Base-by-base conservation (phyloP, 2,888 invertebrate genomes). In the Phoronis australis region DNA sequence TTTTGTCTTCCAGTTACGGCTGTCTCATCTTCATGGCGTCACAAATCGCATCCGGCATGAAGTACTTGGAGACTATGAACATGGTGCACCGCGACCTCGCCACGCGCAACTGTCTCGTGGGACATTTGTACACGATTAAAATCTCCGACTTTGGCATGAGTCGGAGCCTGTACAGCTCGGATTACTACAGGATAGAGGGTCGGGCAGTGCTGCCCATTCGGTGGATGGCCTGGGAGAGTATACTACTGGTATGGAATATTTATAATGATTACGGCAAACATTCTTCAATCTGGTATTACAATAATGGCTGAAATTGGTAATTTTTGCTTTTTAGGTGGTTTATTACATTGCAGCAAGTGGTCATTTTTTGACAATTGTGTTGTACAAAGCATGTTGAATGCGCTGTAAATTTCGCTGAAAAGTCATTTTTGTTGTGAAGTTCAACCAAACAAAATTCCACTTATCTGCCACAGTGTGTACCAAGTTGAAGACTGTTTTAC, bases 1-100 rank as follows among this genome's bases (percentile, higher is more conserved):
- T n/a, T n/a, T n/a, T n/a, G n/a, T n/a, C n/a, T n/a, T 83, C 23
- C 82, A 90, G 89, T 75, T 87, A 88, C 77, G 87, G 87, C 66
- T 86, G 86, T 78, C 81, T 90, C 70, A 82, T 90, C 58, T 87
- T 87, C 78, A 84, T 90, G 78, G 87, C 88, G 41, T 83, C 85
- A 47, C 90, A 93, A 78, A 85, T 93, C 57, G 88, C 92, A 1
- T 87, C 88, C 3, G 92, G 92, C 15, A 91, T 92, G 90, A 84
- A 87, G 68, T 92, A 92, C 76, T 80, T 93, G 65, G 87, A 93
- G 79, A 84, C 88, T 42, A 81, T 90, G 59, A 88, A 90, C 79
- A 91, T 92, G 74, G 91, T 93, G 43, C 93, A 93, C 76, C 83
- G 92, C 42, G 91, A 93, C 78, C 79, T 92, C 64, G 90, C 91